Evolutionary conservation across 2,888 invertebrate species (phyloP).

Genomic region (Dinocampus coccinellae): DNA sequence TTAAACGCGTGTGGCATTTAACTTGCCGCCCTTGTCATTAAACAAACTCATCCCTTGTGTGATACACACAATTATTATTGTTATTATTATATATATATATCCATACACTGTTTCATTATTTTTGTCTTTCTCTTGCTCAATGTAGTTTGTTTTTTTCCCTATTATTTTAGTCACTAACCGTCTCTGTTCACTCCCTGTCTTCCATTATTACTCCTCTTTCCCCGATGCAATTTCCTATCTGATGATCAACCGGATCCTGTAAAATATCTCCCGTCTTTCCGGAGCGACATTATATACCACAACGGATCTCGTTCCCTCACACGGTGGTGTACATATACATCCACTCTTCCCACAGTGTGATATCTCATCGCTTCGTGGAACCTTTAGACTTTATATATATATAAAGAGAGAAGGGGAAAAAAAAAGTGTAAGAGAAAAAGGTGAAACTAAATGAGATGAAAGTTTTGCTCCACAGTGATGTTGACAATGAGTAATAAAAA

Average conservation of each 20-base stretch:
- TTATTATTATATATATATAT: too few relatives aligned
- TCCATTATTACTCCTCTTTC: constrained; percentile 7
- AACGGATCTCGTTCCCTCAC: constrained; percentile 34
- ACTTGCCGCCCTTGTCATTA: constrained; percentile 45
- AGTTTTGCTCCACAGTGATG: too few relatives aligned
- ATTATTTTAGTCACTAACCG: background rate
- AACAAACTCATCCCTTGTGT: constrained; percentile 44
- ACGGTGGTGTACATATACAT: background rate
- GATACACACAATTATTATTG: background rate
- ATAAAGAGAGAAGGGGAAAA: background rate
- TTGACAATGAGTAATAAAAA: too few relatives aligned
- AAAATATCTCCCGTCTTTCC: constrained; percentile 57
- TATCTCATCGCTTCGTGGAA: constrained; percentile 7
- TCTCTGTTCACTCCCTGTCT: background rate
- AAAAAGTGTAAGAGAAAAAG: background rate
- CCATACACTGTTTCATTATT: background rate
- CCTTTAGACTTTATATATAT: background rate
- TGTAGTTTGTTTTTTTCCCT: background rate
- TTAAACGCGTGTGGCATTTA: constrained; percentile 60
- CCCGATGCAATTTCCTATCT: constrained; percentile 27
- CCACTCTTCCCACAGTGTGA: constrained; percentile 25
- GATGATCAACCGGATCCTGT: constrained; percentile 30
- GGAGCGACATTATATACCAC: constrained; percentile 52
- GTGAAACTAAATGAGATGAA: too few relatives aligned
- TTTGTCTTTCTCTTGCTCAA: background rate